Percentiles rank a stretch among this genome's conserved stretches.
These are phyloP conservation scores for Scotopteryx bipunctaria DNA, from an alignment of 2,888 invertebrate species.

Conservation along the genomic window DNA sequence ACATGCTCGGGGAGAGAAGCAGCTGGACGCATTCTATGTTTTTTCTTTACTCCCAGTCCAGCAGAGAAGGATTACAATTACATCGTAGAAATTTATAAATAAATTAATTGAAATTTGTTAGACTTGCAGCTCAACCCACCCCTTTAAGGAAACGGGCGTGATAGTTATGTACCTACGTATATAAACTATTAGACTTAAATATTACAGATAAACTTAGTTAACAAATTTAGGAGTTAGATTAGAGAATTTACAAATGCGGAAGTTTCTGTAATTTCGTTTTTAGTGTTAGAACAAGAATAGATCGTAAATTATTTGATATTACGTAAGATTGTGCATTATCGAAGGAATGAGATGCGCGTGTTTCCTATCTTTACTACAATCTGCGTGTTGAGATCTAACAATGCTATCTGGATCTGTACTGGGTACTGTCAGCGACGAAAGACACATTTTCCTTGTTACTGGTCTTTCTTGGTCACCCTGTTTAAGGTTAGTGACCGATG, in stretches of 20 bases:
- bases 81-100: no score
- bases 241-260: constrained; percentile 2
- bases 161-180: no score
- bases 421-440: constrained; percentile 9
- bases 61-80: no score
- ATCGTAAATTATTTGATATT: constrained; percentile 22
- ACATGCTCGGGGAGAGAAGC: no score
- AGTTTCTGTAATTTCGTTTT: background rate
- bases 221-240: background rate
- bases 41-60: no score
- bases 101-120: no score
- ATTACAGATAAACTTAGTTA: no score
- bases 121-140: no score
- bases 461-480: background rate
- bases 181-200: no score
- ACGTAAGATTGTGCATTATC: constrained; percentile 24
- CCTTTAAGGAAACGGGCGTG: no score
- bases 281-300: constrained; percentile 17
- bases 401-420: constrained; percentile 32
- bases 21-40: no score
- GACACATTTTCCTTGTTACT: background rate
- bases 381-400: constrained; percentile 30
- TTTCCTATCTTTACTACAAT: constrained; percentile 20
- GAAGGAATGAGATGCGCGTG: constrained; percentile 20
- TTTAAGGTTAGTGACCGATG: background rate